phyloP scores from a whole-genome alignment of 2,797 vertebrate genomes.

The Tauraco hartlaubi region DNA sequence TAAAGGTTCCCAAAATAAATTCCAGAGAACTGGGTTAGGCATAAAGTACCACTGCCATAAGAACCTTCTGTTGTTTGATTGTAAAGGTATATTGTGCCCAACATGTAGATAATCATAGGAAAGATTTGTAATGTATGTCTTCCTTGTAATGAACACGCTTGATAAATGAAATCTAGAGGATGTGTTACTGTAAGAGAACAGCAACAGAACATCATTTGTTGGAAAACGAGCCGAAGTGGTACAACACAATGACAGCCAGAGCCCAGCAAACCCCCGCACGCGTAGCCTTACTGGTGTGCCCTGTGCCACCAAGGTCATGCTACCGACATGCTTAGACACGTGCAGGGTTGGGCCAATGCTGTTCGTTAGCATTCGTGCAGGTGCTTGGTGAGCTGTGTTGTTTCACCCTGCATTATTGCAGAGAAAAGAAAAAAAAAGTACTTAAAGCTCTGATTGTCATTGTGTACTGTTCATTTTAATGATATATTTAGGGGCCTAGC shows the following conservation, averaged over 20 bases:
- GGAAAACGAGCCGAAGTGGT: slow-evolving; percentile 10
- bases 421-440: background rate
- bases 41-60: background rate
- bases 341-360: background rate
- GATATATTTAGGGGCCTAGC: slow-evolving; percentile 61
- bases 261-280: background rate
- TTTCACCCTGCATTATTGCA: background rate
- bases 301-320: background rate
- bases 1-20: slow-evolving; percentile 42
- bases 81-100: background rate
- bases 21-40: background rate
- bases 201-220: slow-evolving; percentile 54
- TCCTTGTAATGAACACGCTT: slow-evolving; percentile 40
- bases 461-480: slow-evolving; percentile 73
- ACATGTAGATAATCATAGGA: slow-evolving; percentile 3
- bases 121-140: background rate
- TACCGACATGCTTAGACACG: background rate
- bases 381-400: background rate
- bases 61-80: background rate
- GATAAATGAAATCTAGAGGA: slow-evolving; percentile 57
- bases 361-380: background rate
- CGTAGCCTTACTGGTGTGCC: background rate
- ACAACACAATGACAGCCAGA: background rate
- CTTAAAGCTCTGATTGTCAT: slow-evolving; percentile 40
- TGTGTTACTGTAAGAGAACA: slow-evolving; percentile 61